A percentile compares a stretch with the other conserved stretches of the same genome.
Evolutionary conservation across 2,888 invertebrate genomes (phyloP).

Genomic region (Flexamia atlantica): DNA sequence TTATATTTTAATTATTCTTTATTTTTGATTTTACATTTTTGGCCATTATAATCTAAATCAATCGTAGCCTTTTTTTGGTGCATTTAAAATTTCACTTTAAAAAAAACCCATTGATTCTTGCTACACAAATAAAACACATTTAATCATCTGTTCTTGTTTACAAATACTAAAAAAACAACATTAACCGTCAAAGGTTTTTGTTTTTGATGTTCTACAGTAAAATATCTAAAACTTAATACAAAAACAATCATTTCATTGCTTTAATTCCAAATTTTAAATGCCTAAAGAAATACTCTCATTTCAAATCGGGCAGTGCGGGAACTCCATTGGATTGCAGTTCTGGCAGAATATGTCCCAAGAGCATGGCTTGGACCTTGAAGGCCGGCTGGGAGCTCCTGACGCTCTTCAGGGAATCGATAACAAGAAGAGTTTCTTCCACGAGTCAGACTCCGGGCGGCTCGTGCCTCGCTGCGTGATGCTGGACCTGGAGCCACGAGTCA

Average conservation of each 20-base stretch:
- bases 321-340: constrained; percentile 57
- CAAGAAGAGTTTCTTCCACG: constrained; percentile 53
- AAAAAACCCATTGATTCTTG: no score
- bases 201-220: neutral
- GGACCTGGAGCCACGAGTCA: constrained; percentile 56
- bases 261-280: constrained; percentile 28
- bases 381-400: neutral
- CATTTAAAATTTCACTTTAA: no score
- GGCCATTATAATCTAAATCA: no score
- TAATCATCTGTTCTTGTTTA: neutral
- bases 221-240: neutral
- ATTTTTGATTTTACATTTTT: no score
- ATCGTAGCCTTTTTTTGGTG: no score
- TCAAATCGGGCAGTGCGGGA: constrained; percentile 60
- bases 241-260: neutral
- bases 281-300: constrained; percentile 53
- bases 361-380: constrained; percentile 35
- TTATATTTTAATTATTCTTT: no score
- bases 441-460: constrained; percentile 32
- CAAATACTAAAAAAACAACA: neutral
- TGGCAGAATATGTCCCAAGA: constrained; percentile 49
- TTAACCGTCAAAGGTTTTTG: neutral
- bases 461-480: constrained; percentile 49
- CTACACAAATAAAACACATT: no score
- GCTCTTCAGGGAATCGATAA: constrained; percentile 27